Percentiles rank a stretch among this genome's conserved stretches.
These are phyloP conservation scores for Menura novaehollandiae DNA, from an alignment of 2,113 vertebrate genomes.

Conservation along the genomic window DNA sequence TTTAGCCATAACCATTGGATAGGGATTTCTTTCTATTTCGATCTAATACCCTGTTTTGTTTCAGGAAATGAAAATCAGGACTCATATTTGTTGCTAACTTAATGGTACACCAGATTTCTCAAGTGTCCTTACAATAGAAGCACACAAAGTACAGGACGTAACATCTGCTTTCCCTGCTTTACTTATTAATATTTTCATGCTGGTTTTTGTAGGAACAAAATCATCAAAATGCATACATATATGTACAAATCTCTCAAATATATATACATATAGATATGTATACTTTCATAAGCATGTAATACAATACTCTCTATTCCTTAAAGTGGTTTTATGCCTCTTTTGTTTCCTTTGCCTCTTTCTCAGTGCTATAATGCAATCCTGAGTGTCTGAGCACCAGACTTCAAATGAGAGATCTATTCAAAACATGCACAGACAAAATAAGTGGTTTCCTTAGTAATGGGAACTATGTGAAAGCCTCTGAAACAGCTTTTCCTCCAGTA, in stretches of 20 bases:
- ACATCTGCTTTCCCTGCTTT: conserved; percentile 22
- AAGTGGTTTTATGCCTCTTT: conserved; percentile 37
- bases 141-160: neutral
- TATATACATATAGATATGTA: neutral
- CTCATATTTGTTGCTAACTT: neutral
- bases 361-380: conserved; percentile 53
- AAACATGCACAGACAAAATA: conserved; percentile 72
- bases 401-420: conserved; percentile 78
- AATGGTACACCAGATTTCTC: neutral
- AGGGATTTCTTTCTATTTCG: neutral
- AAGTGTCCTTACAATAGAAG: neutral
- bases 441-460: conserved; percentile 78
- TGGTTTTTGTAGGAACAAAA: conserved; percentile 15
- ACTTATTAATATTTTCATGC: neutral
- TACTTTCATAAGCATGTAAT: neutral
- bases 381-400: conserved; percentile 73
- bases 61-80: neutral
- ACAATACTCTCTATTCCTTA: neutral
- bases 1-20: neutral
- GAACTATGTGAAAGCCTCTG: conserved; percentile 53
- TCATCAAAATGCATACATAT: neutral
- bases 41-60: neutral
- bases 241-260: neutral
- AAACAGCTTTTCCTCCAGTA: conserved; percentile 29
- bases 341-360: conserved; percentile 58